phyloP scores from a whole-genome alignment of 2,113 vertebrate genomes.

The Bos indicus region DNA sequence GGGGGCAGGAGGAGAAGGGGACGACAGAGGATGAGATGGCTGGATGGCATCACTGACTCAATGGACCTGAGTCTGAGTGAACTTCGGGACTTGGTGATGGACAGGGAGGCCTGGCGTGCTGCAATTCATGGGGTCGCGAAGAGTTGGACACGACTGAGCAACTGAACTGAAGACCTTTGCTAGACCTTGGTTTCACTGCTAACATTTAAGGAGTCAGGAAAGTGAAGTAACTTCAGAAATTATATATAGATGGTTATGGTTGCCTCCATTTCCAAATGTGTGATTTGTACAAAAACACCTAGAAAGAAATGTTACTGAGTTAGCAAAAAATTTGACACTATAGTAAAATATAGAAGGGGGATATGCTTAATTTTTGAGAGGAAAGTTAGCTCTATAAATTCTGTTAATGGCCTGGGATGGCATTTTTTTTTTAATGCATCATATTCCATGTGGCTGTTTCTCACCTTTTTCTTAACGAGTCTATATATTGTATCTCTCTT shows the following conservation, averaged over 20 bases:
- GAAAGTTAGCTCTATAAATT: not conserved
- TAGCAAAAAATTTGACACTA: not conserved
- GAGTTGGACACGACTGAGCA: too few species aligned
- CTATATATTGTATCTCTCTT: not conserved
- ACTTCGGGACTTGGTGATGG: too few species aligned
- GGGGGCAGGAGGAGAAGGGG: too few species aligned
- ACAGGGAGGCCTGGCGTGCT: too few species aligned
- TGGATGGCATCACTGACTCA: too few species aligned
- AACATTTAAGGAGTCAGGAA: not conserved
- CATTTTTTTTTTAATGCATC: not conserved
- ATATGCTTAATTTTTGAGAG: not conserved
- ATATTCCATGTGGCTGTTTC: not conserved
- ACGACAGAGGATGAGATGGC: too few species aligned
- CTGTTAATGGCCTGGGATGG: not conserved
- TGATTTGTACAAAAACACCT: not conserved
- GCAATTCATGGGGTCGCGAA: too few species aligned
- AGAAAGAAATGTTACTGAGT: not conserved
- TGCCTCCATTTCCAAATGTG: not conserved
- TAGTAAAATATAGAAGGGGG: not conserved
- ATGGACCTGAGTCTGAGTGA: too few species aligned
- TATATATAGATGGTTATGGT: not conserved
- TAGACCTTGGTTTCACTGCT: not conserved
- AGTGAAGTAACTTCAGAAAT: not conserved
- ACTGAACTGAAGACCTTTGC: not conserved
- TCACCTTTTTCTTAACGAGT: not conserved